These are phyloP conservation scores for Lepidurus packardi DNA, from an alignment of 1,140 invertebrate genomes.

Conservation along the genomic window DNA sequence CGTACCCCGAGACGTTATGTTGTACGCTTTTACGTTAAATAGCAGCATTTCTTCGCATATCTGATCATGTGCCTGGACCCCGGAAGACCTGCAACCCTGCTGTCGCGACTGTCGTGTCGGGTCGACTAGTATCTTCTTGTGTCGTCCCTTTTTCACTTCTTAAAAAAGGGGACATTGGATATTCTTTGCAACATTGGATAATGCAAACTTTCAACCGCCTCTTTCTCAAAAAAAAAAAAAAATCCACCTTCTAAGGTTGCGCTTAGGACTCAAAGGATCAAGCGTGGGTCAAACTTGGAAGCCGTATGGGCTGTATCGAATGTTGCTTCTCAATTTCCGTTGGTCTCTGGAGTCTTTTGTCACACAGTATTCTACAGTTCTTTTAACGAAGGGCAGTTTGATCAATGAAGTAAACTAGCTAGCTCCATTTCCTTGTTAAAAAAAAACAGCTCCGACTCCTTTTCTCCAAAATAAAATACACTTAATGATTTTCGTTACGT, in stretches of 20 bases:
- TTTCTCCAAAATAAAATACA: background rate
- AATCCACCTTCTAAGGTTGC: background rate
- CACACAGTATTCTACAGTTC: background rate
- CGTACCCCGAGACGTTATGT: background rate
- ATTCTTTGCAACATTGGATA: background rate
- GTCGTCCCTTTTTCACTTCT: no score
- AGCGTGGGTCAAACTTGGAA: constrained; percentile 18
- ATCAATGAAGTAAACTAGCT: background rate
- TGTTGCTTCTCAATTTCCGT: constrained; percentile 15
- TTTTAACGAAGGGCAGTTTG: background rate
- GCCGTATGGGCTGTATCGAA: constrained; percentile 11
- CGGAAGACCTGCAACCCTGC: constrained; percentile 16
- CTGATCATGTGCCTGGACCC: background rate
- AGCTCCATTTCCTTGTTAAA: no score
- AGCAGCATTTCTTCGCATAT: background rate
- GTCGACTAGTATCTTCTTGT: no score
- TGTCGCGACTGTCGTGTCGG: background rate
- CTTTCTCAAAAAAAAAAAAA: background rate
- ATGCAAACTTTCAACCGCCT: background rate
- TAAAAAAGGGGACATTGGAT: no score
- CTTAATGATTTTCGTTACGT: background rate
- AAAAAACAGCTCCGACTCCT: no score
- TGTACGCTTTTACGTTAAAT: background rate
- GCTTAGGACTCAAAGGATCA: background rate
- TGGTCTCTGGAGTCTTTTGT: background rate